Evolutionary conservation across 2,797 vertebrate species (phyloP), one percentile per base, ranked within the genome.

Genomic region (Gymnocypris eckloni): DNA sequence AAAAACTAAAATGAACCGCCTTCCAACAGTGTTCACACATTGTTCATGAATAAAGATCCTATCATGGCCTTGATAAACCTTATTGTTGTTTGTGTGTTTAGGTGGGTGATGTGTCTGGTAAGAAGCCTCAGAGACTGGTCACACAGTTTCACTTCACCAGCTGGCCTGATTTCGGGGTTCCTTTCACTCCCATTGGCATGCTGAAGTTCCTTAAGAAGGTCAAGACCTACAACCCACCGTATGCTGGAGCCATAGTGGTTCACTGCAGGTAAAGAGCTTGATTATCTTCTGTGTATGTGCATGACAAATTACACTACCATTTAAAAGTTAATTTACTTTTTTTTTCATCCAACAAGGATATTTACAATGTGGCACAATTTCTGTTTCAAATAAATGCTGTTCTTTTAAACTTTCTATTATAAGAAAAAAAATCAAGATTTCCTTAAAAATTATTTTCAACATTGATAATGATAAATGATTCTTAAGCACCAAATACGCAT

Each of bases 171-270:
- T 99, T 99, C 0, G 98, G 98, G 82, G 98, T 99, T n/a, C 98
- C 98, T 87, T 99, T 99, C 92, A 99, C 98, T 43, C 98, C 98
- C 4, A 99, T 99, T 0, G 98, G 98, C 75, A 99, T 99, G 98
- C 96, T 99, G 54, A 99, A 99, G 93, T 99, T 99, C 95, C 94
- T 99, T 75, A 99, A 99, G 94, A 99, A 99, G 90, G 98, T 99
- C 90, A 99, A 99, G 92, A 96, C 93, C 10, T 99, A 94, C 92
- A 99, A 99, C 83, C 98, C 98, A 0, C 96, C 96, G 61, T 99
- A 98, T 5, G 97, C 98, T 18, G 98, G 98, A 12, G 92, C 98
- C 75, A 99, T 99, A 0, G 97, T 99, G 75, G 98, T 99, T 83
- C 98, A 99, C 92, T 99, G 98, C 96, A 99, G 98, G 98, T 99